Base-by-base conservation (phyloP, 2,113 vertebrate genomes). In the Eclectus roratus region DNA sequence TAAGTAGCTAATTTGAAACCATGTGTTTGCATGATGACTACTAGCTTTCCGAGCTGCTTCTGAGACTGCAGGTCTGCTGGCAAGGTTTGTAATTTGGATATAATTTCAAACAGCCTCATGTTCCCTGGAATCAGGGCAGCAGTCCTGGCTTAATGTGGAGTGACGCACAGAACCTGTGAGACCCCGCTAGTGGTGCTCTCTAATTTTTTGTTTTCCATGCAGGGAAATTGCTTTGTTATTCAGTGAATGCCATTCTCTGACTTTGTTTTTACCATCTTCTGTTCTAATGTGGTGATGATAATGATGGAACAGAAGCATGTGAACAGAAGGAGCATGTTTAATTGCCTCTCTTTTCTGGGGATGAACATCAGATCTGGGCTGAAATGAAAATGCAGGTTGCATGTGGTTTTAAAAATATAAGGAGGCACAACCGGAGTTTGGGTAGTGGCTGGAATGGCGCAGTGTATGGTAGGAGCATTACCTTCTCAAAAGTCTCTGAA, bases 381-480 rank as follows among this genome's bases (percentile, higher is more conserved):
- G 46, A 73, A 80, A 77, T 41, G 18, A 70, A 85, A 93, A 70
- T 58, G 16, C 13, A 77, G 35, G 50, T 46, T 66, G n/a, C 41
- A 28, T 10, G 29, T 39, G 20, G 21, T 50, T 64, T 74, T 89
- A 47, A 70, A 91, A 72, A 65, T 28, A 25, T 17, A 71, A 69
- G 3, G 3, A 33, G 52, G 11, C 33, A 31, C 25, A 35, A 37
- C n/a, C 9, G 19, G 27, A 52, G 41, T 85, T 49, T 49, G 19
- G 17, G 15, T 47, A 35, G 10, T 49, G 89, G 61, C 55, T 80
- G 58, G 64, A 78, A 61, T 13, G 24, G 20, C 33, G 39, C 35
- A 28, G 11, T 49, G n/a, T 64, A 61, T 1, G 3, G 41, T 27
- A 28, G 44, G 28, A 82, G 5, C 0, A 0, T 49, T 19, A 25